A percentile compares a stretch with the other conserved stretches of the same genome.
These are phyloP conservation scores for Lepus oiostolus DNA, from an alignment of 2,797 vertebrate species.

Conservation along the genomic window DNA sequence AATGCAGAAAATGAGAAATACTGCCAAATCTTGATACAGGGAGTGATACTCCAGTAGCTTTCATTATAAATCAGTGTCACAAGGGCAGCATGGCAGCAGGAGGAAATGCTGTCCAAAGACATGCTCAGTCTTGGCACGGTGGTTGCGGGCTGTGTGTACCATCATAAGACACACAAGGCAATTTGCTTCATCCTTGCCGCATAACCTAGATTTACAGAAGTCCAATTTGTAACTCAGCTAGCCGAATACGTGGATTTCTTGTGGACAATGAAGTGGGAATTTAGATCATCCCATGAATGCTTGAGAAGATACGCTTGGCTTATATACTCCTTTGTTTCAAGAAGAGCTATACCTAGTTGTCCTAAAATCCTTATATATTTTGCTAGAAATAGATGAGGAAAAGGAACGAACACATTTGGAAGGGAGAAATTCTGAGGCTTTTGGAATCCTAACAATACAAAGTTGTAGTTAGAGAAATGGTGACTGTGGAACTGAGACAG, in stretches of 20 bases:
- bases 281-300: background rate
- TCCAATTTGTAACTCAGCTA: constrained; percentile 78
- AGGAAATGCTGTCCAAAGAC: constrained; percentile 69
- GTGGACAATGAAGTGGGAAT: background rate
- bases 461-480: background rate
- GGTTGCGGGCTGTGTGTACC: constrained; percentile 53
- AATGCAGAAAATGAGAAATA: constrained; percentile 48
- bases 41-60: constrained; percentile 59
- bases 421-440: background rate
- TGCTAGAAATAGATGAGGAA: background rate
- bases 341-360: background rate
- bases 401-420: background rate
- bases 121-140: constrained; percentile 34
- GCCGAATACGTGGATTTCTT: constrained; percentile 70
- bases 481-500: background rate
- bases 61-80: constrained; percentile 46
- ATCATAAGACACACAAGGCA: constrained; percentile 62
- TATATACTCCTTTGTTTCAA: background rate
- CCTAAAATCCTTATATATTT: background rate
- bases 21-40: constrained; percentile 42
- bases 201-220: constrained; percentile 73
- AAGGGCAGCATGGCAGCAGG: constrained; percentile 39
- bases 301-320: constrained; percentile 4
- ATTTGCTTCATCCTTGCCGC: constrained; percentile 79
- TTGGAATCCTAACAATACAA: background rate